Conservation (phyloP, 1,140 invertebrate genomes). For the Wiebesia pumilae region DNA sequence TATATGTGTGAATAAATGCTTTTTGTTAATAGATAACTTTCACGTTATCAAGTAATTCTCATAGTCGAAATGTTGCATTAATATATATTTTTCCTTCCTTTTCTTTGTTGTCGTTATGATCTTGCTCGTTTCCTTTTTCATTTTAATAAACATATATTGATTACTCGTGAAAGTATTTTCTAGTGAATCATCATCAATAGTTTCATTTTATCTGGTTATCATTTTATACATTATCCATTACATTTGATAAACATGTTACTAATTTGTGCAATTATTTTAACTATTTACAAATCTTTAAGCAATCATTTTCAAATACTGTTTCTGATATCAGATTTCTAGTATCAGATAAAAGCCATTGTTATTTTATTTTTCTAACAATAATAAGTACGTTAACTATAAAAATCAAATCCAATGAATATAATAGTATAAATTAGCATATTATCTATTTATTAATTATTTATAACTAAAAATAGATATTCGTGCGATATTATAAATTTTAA, state of each 20-base stretch:
- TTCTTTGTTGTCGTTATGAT: not conserved
- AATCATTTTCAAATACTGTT: no score
- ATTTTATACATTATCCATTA: slow-evolving; percentile 7
- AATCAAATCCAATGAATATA: not conserved
- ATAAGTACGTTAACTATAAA: no score
- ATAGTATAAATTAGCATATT: not conserved
- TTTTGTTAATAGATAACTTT: slow-evolving; percentile 24
- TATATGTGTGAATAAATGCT: not conserved
- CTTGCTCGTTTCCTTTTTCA: not conserved
- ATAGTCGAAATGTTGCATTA: not conserved
- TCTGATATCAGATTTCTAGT: no score
- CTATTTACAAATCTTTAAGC: no score
- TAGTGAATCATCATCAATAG: slow-evolving; percentile 30
- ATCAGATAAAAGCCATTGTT: no score
- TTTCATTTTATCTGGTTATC: not conserved
- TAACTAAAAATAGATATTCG: no score
- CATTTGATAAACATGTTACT: not conserved
- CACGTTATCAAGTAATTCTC: slow-evolving; percentile 19
- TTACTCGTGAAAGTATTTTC: slow-evolving; percentile 47
- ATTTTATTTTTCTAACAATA: no score
- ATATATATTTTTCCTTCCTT: not conserved
- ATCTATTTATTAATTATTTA: no score
- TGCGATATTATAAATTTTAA: no score
- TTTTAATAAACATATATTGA: not conserved
- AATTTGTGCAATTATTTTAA: no score